Conservation (phyloP, 2,797 vertebrate genomes). For the Tapirus indicus region DNA sequence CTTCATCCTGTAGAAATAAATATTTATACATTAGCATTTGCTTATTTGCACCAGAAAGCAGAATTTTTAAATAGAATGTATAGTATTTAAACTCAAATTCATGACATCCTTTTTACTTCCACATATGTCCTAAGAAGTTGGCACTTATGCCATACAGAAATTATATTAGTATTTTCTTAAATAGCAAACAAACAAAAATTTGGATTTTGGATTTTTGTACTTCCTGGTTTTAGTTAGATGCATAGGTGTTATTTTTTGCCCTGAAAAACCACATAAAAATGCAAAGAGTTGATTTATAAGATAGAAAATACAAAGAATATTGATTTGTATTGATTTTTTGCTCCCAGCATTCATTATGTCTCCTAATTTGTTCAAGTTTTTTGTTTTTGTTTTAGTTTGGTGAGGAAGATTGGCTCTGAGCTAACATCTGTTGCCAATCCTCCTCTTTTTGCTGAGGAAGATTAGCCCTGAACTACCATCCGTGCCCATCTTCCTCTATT, state of each 20-base stretch:
- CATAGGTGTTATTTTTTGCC: neutral
- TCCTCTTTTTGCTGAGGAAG: no score
- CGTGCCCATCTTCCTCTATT: no score
- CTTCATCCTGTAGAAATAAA: conserved; percentile 90
- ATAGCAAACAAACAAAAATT: neutral
- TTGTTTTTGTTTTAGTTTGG: neutral
- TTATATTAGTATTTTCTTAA: neutral
- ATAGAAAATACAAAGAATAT: neutral
- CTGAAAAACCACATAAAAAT: conserved; percentile 25
- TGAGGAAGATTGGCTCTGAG: no score
- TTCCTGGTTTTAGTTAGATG: conserved; percentile 24
- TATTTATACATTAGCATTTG: conserved; percentile 60
- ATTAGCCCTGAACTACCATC: no score
- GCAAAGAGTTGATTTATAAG: neutral
- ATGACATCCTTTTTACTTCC: neutral
- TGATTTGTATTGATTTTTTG: neutral
- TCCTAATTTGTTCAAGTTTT: conserved; percentile 33
- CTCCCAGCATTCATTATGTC: neutral
- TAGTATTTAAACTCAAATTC: neutral
- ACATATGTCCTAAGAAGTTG: neutral
- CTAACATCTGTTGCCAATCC: no score
- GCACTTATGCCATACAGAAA: neutral
- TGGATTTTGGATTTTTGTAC: conserved; percentile 1
- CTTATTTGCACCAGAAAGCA: conserved; percentile 10
- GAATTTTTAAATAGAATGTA: conserved; percentile 2